Evolutionary conservation across 2,888 invertebrate species (phyloP).

Genomic region (Lamproptera curius): DNA sequence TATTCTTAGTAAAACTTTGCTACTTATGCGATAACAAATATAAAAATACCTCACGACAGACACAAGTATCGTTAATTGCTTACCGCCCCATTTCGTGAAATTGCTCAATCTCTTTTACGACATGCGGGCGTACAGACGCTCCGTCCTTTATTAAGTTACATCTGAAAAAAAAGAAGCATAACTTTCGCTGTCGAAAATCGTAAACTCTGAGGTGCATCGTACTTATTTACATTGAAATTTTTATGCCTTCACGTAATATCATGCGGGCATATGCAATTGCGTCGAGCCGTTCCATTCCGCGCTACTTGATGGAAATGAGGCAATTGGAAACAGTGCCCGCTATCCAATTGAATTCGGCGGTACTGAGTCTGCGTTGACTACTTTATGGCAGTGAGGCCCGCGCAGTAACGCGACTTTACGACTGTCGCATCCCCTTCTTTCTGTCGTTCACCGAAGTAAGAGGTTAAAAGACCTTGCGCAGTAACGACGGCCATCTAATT

Average conservation of each 20-base stretch:
- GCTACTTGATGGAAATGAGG: slow-evolving; percentile 26
- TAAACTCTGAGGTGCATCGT: background rate
- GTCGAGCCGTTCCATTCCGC: slow-evolving; percentile 19
- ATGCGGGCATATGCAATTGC: slow-evolving; percentile 22
- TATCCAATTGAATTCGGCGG: slow-evolving; percentile 50
- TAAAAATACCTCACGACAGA: slow-evolving; percentile 1
- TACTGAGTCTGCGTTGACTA: slow-evolving; percentile 35
- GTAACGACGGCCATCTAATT: slow-evolving; percentile 35
- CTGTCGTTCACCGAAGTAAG: slow-evolving; percentile 54
- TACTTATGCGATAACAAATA: background rate
- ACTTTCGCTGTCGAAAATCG: background rate
- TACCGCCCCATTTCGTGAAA: slow-evolving; percentile 6
- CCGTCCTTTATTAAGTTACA: background rate
- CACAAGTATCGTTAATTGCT: slow-evolving; percentile 11
- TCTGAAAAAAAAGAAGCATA: background rate
- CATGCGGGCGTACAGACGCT: slow-evolving; percentile 10
- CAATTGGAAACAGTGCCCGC: slow-evolving; percentile 29
- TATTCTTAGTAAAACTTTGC: background rate
- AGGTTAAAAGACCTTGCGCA: slow-evolving; percentile 44
- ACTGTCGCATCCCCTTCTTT: slow-evolving; percentile 48
- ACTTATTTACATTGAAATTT: slow-evolving; percentile 22
- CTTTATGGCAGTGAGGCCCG: slow-evolving; percentile 61
- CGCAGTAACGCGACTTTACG: slow-evolving; percentile 57
- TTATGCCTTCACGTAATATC: slow-evolving; percentile 22
- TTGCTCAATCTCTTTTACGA: slow-evolving; percentile 18